Evolutionary conservation across 2,797 vertebrate genomes (phyloP).

Genomic region (Sarcoramphus papa): DNA sequence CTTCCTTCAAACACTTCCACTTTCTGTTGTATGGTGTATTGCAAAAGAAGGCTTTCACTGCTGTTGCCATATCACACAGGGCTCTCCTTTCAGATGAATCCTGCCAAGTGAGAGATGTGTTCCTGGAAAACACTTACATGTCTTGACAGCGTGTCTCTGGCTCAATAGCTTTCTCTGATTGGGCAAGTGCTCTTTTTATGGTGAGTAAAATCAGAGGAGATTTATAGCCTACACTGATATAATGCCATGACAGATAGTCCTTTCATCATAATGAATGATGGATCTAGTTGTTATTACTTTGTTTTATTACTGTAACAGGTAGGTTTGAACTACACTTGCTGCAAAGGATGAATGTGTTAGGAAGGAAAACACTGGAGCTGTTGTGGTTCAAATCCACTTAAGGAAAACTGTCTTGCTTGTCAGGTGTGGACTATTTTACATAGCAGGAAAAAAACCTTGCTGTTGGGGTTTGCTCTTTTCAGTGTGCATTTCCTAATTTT

Average conservation of each 20-base stretch:
- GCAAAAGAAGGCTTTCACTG: background rate
- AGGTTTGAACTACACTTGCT: background rate
- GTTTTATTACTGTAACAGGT: background rate
- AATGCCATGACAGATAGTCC: background rate
- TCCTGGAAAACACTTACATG: background rate
- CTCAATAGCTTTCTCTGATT: background rate
- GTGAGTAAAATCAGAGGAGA: background rate
- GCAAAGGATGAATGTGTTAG: background rate
- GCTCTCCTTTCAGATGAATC: background rate
- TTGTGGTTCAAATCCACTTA: background rate
- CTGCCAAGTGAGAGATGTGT: background rate
- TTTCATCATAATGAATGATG: background rate
- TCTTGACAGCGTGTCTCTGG: background rate
- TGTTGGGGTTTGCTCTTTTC: background rate
- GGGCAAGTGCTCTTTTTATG: background rate
- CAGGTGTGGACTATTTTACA: background rate
- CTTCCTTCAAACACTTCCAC: background rate
- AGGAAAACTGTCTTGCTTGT: background rate
- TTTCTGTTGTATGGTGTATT: background rate
- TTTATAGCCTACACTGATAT: background rate
- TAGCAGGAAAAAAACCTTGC: background rate
- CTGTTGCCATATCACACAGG: background rate
- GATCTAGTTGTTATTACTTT: background rate
- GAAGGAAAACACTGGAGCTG: background rate
- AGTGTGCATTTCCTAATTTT: background rate